Evolutionary conservation across 2,888 invertebrate species (phyloP).

Genomic region (Stomorhina lunata): DNA sequence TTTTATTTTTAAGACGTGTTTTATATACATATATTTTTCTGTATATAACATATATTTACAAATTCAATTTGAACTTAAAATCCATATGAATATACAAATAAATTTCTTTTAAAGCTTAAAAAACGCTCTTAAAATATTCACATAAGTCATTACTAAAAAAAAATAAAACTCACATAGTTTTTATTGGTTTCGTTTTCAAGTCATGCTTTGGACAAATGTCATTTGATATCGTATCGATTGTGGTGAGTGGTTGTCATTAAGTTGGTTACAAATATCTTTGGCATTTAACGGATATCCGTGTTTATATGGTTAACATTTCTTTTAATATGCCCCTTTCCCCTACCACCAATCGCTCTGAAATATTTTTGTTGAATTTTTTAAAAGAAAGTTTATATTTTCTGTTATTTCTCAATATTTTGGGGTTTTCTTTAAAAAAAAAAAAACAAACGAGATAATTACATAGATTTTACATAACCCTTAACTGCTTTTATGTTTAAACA

Average conservation of each 20-base stretch:
- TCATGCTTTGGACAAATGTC: neutral
- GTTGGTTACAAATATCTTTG: constrained; percentile 35
- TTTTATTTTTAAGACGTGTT: constrained; percentile 33
- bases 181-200: neutral
- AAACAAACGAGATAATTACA: too few relatives aligned
- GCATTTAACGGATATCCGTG: constrained; percentile 59
- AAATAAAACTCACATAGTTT: neutral
- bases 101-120: too few relatives aligned
- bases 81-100: too few relatives aligned
- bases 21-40: constrained; percentile 7
- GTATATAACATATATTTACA: too few relatives aligned
- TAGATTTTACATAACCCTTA: neutral
- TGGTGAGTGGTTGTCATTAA: neutral
- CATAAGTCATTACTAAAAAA: neutral
- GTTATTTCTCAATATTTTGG: too few relatives aligned
- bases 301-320: constrained; percentile 17
- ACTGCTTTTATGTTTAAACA: neutral
- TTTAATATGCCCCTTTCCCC: neutral
- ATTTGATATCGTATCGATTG: too few relatives aligned
- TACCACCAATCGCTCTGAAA: neutral
- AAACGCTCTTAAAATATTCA: neutral
- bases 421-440: too few relatives aligned
- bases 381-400: neutral
- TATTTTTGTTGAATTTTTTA: neutral
- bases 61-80: too few relatives aligned